Evolutionary conservation across 53 echinoderm and acorn worm species (phyloP).

Genomic region (Luidia sarsii): DNA sequence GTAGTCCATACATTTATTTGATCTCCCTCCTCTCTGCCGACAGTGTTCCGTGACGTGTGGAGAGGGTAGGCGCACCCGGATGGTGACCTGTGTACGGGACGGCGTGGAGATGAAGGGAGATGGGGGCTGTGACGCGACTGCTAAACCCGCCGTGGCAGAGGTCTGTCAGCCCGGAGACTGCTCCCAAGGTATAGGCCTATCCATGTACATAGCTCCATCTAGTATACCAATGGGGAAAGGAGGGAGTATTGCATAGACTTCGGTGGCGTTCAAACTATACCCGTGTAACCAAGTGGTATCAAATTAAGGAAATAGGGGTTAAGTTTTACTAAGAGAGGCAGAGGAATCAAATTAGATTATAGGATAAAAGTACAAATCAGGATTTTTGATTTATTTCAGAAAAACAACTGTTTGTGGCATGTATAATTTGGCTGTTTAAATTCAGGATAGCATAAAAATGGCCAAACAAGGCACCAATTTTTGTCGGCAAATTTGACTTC

Average conservation of each 20-base stretch:
- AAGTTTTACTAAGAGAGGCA: not conserved
- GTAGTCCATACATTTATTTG: not conserved
- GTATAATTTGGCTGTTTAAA: no score
- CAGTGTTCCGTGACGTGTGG: conserved; percentile 66
- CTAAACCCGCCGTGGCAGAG: not conserved
- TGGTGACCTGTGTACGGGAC: conserved; percentile 47
- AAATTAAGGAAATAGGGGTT: no score
- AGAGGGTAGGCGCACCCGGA: conserved; percentile 42
- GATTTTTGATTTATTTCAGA: not conserved
- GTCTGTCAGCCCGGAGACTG: conserved; percentile 6
- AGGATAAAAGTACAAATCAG: not conserved
- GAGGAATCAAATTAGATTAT: not conserved
- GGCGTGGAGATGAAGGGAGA: conserved; percentile 22
- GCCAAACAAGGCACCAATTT: not conserved
- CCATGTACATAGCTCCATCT: not conserved
- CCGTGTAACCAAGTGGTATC: no score
- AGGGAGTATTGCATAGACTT: not conserved
- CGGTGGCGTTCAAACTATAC: not conserved
- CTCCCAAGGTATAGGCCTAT: conserved; percentile 18
- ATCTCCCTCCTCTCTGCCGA: not conserved
- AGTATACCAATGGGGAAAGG: not conserved
- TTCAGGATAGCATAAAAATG: no score
- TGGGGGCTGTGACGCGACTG: not conserved
- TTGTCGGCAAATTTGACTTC: no score
- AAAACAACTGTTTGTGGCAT: no score